Evolutionary conservation across 1,140 invertebrate species (phyloP).

Genomic region (Eriocheir sinensis): DNA sequence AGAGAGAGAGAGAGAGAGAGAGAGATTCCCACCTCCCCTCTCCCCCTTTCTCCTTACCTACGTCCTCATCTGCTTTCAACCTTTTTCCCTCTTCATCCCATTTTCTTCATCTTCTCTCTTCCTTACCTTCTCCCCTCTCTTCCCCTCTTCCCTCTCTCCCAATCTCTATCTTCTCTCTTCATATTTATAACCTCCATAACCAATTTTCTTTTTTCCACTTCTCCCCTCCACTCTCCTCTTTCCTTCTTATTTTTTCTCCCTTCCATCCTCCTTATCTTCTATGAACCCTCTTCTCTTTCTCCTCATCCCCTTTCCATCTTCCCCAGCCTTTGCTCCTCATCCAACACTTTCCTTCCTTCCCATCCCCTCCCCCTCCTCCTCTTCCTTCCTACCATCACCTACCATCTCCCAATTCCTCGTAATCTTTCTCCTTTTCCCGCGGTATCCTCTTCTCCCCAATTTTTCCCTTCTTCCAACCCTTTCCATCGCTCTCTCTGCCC

Average conservation of each 20-base stretch:
- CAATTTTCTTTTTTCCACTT: not conserved
- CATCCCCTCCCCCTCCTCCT: not conserved
- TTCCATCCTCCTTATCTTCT: not conserved
- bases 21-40: not conserved
- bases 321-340: not conserved
- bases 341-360: not conserved
- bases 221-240: not conserved
- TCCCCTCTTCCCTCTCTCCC: not conserved
- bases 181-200: not conserved
- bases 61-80: not conserved
- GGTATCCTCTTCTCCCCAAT: not conserved
- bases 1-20: conserved; percentile 28
- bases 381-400: not conserved
- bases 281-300: not conserved
- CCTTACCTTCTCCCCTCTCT: not conserved
- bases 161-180: not conserved
- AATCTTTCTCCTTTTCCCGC: not conserved
- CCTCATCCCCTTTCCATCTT: not conserved
- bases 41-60: not conserved
- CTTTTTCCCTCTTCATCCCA: not conserved
- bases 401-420: not conserved
- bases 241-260: not conserved
- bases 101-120: not conserved
- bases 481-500: not conserved
- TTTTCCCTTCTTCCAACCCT: not conserved